Base-by-base conservation (phyloP, 2,113 vertebrate species). In the Brachyhypopomus gauderio region DNA sequence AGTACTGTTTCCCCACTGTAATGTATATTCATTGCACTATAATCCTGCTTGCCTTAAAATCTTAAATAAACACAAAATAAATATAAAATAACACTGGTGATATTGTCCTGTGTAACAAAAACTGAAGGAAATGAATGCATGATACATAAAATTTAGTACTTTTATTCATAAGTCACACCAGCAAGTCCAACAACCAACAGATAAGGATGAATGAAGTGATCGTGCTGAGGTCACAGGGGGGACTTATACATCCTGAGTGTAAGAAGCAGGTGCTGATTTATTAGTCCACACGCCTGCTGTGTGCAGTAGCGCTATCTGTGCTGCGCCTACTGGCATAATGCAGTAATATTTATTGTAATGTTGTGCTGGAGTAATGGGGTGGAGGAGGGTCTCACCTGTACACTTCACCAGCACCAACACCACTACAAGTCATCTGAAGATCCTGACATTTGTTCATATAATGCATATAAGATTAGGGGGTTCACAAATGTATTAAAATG, bases 271-370 rank as follows among this genome's bases (percentile, higher is more conserved):
- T 77, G 48, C 55, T 64, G 38, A 79, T 85, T 84, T 82, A 71
- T 63, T 64, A 17, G 72, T 67, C 75, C 69, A 12, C 66, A 52
- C 63, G 69, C 77, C 27, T 58, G 27, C n/a, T 59, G 11, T 20
- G 52, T 74, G 16, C 27, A 41, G 67, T 55, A 58, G 70, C 11
- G 80, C 72, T 74, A 59, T 30, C 71, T 23, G 67, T 23, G 8
- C 41, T 55, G 17, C 52, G 56, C 74, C 71, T 30, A 17, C 38
- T 70, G 71, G 72, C 62, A 83, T 88, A 73, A 83, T 59, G 77
- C 74, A 36, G 77, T 27, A 55, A 82, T 87, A 84, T 85, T 84
- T 85, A 84, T 80, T 77, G 74, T 77, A 48, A 69, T 67, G 20
- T 55, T 69, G 20, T 80, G 66, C 52, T 80, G 73, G 38, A 69